phyloP scores from a whole-genome alignment of 2,888 invertebrate species.

The Ischnus inquisitorius region DNA sequence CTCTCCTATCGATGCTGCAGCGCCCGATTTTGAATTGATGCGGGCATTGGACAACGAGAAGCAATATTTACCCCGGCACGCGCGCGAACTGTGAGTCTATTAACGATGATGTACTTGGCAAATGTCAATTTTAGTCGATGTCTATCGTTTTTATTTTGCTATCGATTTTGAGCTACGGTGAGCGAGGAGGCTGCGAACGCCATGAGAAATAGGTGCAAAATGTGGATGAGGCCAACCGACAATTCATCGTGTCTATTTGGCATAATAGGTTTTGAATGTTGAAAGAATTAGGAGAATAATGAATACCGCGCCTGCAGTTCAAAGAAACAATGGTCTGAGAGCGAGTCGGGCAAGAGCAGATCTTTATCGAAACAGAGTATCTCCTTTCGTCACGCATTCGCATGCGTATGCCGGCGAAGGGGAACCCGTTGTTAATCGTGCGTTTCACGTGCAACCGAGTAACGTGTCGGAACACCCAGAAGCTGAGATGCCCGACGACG shows the following conservation, averaged over 20 bases:
- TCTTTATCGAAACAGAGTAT: conserved; percentile 40
- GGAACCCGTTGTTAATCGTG: conserved; percentile 46
- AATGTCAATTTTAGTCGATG: conserved; percentile 11
- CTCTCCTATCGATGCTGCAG: conserved; percentile 4
- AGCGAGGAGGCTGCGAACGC: no score
- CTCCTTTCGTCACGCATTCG: conserved; percentile 30
- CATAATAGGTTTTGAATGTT: background rate
- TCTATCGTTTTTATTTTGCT: background rate
- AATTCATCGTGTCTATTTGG: no score
- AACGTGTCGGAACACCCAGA: conserved; percentile 53
- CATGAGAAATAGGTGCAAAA: no score
- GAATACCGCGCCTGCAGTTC: conserved; percentile 33
- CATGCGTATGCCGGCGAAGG: conserved; percentile 4
- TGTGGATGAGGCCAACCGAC: no score
- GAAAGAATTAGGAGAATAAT: background rate
- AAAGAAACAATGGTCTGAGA: conserved; percentile 4
- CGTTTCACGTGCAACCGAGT: conserved; percentile 32
- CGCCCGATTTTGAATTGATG: conserved; percentile 30
- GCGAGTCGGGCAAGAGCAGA: background rate
- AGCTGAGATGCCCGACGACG: conserved; percentile 23
- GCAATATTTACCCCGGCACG: conserved; percentile 19
- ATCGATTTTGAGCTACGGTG: no score
- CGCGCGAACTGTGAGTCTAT: background rate
- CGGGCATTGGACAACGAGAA: conserved; percentile 38
- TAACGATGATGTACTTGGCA: conserved; percentile 58